phyloP scores from a whole-genome alignment of 2,888 invertebrate genomes.

The Entomobrya multifasciata region DNA sequence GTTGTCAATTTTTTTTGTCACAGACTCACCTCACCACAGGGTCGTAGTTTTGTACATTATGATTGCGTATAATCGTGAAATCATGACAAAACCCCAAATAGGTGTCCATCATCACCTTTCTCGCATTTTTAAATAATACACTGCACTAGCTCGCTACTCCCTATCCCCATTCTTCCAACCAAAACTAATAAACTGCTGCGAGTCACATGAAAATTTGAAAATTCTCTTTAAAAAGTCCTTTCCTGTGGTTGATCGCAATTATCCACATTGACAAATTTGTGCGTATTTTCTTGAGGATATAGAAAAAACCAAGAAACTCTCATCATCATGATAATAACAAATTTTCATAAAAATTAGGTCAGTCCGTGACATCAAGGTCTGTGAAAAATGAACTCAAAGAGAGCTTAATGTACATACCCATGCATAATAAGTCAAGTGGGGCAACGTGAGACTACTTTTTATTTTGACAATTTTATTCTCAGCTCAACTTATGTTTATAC shows the following conservation, averaged over 20 bases:
- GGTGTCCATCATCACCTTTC: constrained; percentile 60
- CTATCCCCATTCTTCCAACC: constrained; percentile 7
- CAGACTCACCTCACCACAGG: constrained; percentile 47
- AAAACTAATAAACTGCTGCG: not conserved
- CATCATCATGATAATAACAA: constrained; percentile 40
- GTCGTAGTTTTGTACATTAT: no score
- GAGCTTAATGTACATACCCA: no score
- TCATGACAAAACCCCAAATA: constrained; percentile 45
- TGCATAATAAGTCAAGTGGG: no score
- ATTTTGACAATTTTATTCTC: constrained; percentile 26
- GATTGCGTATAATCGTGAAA: no score
- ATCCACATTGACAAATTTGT: constrained; percentile 38
- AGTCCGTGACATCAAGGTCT: constrained; percentile 46
- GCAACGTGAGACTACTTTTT: constrained; percentile 33
- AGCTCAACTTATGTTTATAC: no score
- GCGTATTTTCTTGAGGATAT: constrained; percentile 19
- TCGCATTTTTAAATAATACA: constrained; percentile 32
- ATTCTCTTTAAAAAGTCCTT: constrained; percentile 24
- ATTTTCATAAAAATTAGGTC: constrained; percentile 57
- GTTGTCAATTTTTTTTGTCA: not conserved
- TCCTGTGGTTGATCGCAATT: constrained; percentile 58
- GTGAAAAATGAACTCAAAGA: constrained; percentile 36
- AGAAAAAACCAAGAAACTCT: constrained; percentile 56
- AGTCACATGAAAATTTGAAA: not conserved
- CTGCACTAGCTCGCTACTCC: no score